These are phyloP conservation scores for Tachysurus fulvidraco DNA, from an alignment of 2,113 vertebrate species.

Conservation along the genomic window DNA sequence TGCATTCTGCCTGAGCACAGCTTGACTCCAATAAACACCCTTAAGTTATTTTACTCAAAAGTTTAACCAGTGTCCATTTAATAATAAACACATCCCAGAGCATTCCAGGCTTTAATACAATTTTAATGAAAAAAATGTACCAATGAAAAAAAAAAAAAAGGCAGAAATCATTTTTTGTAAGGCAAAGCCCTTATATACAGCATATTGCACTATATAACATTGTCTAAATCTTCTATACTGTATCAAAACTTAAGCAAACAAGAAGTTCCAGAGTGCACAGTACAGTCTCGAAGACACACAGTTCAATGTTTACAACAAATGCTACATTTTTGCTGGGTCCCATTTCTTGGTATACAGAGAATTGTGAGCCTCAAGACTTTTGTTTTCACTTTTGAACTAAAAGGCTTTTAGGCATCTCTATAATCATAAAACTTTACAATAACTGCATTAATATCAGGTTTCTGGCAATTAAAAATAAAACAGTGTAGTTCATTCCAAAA, in stretches of 20 bases:
- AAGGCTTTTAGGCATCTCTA: slow-evolving; percentile 71
- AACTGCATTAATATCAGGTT: slow-evolving; percentile 12
- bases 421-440: slow-evolving; percentile 9
- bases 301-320: slow-evolving; percentile 82
- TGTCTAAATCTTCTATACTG: slow-evolving; percentile 74
- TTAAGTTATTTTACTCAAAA: slow-evolving; percentile 17
- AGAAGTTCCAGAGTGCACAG: slow-evolving; percentile 75
- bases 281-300: slow-evolving; percentile 82
- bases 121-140: slow-evolving; percentile 81
- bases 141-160: slow-evolving; percentile 73
- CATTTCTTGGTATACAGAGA: slow-evolving; percentile 79
- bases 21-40: slow-evolving; percentile 14
- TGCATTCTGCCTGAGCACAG: slow-evolving; percentile 27
- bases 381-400: slow-evolving; percentile 64
- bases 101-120: slow-evolving; percentile 67
- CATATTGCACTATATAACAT: slow-evolving; percentile 83
- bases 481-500: slow-evolving; percentile 9
- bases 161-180: slow-evolving; percentile 72
- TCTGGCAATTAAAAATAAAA: slow-evolving; percentile 10
- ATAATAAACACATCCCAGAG: slow-evolving; percentile 27
- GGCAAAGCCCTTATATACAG: slow-evolving; percentile 82
- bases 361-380: slow-evolving; percentile 76
- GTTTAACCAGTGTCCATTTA: slow-evolving; percentile 18
- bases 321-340: slow-evolving; percentile 83
- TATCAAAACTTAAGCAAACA: slow-evolving; percentile 71